These are phyloP conservation scores for Leptinotarsa texana DNA, from an alignment of 1,140 invertebrate species.

Conservation along the genomic window DNA sequence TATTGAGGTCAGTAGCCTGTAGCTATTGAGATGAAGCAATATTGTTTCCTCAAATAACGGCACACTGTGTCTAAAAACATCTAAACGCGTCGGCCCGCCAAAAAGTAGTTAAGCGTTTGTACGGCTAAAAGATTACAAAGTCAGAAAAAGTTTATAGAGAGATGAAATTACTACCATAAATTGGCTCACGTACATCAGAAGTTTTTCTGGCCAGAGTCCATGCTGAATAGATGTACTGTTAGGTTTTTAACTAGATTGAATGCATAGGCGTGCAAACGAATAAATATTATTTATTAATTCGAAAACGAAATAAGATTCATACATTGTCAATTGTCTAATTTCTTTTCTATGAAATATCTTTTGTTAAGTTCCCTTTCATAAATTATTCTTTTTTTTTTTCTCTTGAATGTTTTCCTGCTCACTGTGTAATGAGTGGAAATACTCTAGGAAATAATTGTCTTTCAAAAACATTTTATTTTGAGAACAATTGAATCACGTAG, in stretches of 20 bases:
- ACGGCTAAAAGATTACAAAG: conserved; percentile 33
- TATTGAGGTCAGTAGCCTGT: conserved; percentile 40
- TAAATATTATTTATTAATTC: too few relatives aligned
- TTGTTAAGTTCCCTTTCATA: too few relatives aligned
- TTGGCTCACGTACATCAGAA: conserved; percentile 41
- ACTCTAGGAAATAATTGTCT: too few relatives aligned
- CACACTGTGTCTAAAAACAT: conserved; percentile 32
- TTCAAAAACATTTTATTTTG: too few relatives aligned
- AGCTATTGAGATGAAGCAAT: conserved; percentile 39
- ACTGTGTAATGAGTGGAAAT: too few relatives aligned
- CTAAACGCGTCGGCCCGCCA: conserved; percentile 32
- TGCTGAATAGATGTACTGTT: conserved; percentile 41
- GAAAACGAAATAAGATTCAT: too few relatives aligned
- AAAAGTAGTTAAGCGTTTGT: conserved; percentile 39
- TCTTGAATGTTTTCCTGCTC: too few relatives aligned
- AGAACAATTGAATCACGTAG: too few relatives aligned
- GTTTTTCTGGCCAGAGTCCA: conserved; percentile 35
- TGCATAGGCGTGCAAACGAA: conserved; percentile 10
- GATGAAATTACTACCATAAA: conserved; percentile 44
- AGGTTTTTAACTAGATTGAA: conserved; percentile 41
- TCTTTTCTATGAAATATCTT: too few relatives aligned
- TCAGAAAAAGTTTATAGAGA: conserved; percentile 31
- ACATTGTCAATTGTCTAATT: too few relatives aligned
- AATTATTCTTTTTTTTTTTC: too few relatives aligned
- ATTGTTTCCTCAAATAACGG: conserved; percentile 42